These are phyloP conservation scores for Enteromius unitaeniatus DNA, from an alignment of 2,797 vertebrate genomes.

Conservation along the genomic window DNA sequence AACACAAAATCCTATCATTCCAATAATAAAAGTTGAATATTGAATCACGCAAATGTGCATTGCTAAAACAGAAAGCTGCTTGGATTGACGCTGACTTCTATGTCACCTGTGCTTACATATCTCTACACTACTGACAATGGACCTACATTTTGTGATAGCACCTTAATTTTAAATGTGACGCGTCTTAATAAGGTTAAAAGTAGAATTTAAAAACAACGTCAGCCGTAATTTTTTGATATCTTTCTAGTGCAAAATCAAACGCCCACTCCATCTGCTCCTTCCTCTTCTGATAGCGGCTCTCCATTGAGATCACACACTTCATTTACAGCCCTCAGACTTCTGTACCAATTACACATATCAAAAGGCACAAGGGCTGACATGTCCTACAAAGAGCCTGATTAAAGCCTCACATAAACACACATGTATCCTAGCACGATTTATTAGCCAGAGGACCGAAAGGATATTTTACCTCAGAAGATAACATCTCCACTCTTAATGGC, in stretches of 20 bases:
- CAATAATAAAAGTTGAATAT: background rate
- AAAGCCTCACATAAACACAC: slow-evolving; percentile 50
- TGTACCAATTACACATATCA: slow-evolving; percentile 60
- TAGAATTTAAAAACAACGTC: background rate
- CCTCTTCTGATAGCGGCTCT: slow-evolving; percentile 35
- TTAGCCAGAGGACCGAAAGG: slow-evolving; percentile 28
- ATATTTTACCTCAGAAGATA: slow-evolving; percentile 48
- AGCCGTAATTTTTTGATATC: background rate
- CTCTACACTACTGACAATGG: background rate
- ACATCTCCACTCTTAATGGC: slow-evolving; percentile 50
- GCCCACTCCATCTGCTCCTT: background rate
- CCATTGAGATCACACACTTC: slow-evolving; percentile 49
- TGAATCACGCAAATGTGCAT: background rate
- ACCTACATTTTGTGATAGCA: background rate
- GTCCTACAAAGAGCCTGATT: slow-evolving; percentile 59
- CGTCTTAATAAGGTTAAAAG: slow-evolving; percentile 25
- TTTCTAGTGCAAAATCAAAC: slow-evolving; percentile 27
- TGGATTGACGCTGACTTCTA: background rate
- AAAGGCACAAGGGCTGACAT: slow-evolving; percentile 45
- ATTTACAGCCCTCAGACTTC: slow-evolving; percentile 50
- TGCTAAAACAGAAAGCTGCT: background rate
- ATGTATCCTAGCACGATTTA: slow-evolving; percentile 5
- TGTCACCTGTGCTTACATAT: background rate
- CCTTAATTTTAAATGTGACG: background rate
- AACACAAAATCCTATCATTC: background rate